phyloP scores from a whole-genome alignment of 2,113 vertebrate genomes.

The Pygoscelis adeliae region DNA sequence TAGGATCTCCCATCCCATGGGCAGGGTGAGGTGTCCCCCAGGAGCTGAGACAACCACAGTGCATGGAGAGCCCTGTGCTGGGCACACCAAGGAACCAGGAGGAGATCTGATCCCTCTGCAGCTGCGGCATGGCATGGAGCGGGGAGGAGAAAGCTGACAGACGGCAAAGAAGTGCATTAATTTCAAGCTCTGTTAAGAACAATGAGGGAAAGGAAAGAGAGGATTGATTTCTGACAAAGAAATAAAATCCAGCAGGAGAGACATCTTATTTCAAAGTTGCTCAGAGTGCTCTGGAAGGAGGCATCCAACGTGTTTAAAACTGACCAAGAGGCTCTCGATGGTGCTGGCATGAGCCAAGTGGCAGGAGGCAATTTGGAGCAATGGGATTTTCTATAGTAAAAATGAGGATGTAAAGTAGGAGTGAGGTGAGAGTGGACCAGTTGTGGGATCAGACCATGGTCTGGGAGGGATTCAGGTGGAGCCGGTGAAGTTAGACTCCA shows the following conservation, averaged over 20 bases:
- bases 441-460: accelerated
- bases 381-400: background rate
- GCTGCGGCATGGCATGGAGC: accelerated
- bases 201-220: background rate
- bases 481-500: background rate
- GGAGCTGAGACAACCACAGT: background rate
- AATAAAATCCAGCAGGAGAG: background rate
- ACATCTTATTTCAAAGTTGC: background rate
- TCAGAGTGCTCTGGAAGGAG: background rate
- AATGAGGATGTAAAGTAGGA: background rate
- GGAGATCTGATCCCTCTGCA: background rate
- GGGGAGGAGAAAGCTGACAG: background rate
- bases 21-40: background rate
- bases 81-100: background rate
- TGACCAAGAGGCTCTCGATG: background rate
- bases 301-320: accelerated
- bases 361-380: background rate
- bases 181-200: slow-evolving; percentile 17
- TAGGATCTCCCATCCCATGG: background rate
- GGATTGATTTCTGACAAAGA: background rate
- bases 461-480: background rate
- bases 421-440: background rate
- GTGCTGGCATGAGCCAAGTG: background rate
- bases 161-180: background rate
- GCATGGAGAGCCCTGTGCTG: background rate